phyloP scores from a whole-genome alignment of 2,888 invertebrate species.

The Fissipunctia ypsillon region DNA sequence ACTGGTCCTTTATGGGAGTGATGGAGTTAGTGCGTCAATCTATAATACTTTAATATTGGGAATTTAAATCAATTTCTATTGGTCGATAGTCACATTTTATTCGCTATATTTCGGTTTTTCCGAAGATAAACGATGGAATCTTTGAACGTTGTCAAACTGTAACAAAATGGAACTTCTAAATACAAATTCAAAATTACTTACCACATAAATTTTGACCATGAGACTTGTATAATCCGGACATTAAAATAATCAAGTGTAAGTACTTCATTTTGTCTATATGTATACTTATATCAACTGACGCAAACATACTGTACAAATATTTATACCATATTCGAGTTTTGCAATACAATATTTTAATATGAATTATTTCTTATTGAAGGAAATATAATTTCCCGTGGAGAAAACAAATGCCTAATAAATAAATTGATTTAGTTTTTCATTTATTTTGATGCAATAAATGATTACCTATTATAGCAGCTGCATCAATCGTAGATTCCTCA shows the following conservation, averaged over 20 bases:
- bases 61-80: no score
- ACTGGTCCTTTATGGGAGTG: no score
- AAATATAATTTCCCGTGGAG: not conserved
- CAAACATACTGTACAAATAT: not conserved
- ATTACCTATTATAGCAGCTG: not conserved
- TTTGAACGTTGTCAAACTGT: no score
- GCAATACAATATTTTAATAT: not conserved
- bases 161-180: not conserved
- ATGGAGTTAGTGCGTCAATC: no score
- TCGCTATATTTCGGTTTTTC: no score
- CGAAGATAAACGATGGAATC: no score
- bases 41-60: no score
- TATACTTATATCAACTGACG: not conserved
- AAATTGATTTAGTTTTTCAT: not conserved
- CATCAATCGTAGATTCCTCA: not conserved
- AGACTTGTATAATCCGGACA: conserved; percentile 4
- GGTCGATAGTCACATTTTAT: no score
- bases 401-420: not conserved
- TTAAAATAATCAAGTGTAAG: not conserved
- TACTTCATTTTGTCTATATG: not conserved
- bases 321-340: not conserved
- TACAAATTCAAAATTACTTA: conserved; percentile 5
- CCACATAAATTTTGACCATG: not conserved
- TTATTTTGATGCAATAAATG: not conserved
- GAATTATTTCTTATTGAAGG: not conserved